Evolutionary conservation across 2,888 invertebrate genomes (phyloP), one percentile per base, ranked within the genome.

Genomic region (Athetis lepigone): DNA sequence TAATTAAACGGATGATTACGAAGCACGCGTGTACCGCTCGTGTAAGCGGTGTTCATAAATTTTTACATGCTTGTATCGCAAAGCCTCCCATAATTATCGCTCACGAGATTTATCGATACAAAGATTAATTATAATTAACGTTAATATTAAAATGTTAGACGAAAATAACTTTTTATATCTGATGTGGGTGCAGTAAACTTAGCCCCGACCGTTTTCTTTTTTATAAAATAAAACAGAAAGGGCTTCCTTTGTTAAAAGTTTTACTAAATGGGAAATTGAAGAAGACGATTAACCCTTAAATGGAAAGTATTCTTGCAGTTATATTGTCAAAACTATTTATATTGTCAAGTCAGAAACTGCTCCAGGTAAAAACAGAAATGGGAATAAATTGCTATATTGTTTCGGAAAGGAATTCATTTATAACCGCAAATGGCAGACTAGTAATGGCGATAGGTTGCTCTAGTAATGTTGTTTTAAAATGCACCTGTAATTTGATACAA

Each of bases 1-100:
- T 86, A 85, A 88, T 87, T 85, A 82, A 86, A 75, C 50, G 56
- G 57, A 25, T 45, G 42, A 82, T 85, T 84, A 86, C 73, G 81
- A 82, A 83, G 84, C 76, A 81, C 77, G 80, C 70, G 64, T 80
- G 71, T 82, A 80, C 80, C 76, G 66, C 47, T 72, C 82, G 67
- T 83, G 81, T 86, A 85, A 83, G 81, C 75, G 72, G 63, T 42
- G 63, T 73, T 82, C 78, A 83, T 83, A 81, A 81, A 77, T 69
- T 81, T 84, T 76, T 78, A 71, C 75, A 67, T 59, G 65, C 65
- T 75, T 77, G 77, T 80, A 63, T 67, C 23, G 57, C 54, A 37
- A 60, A 47, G 46, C 42, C 58, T 59, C 23, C 50, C 21, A 52
- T 52, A 58, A 56, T 67, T 72, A 77, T 67, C 57, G 49, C 54